These are phyloP conservation scores for Ancistrus triradiatus DNA, from an alignment of 2,113 vertebrate species.

Conservation along the genomic window DNA sequence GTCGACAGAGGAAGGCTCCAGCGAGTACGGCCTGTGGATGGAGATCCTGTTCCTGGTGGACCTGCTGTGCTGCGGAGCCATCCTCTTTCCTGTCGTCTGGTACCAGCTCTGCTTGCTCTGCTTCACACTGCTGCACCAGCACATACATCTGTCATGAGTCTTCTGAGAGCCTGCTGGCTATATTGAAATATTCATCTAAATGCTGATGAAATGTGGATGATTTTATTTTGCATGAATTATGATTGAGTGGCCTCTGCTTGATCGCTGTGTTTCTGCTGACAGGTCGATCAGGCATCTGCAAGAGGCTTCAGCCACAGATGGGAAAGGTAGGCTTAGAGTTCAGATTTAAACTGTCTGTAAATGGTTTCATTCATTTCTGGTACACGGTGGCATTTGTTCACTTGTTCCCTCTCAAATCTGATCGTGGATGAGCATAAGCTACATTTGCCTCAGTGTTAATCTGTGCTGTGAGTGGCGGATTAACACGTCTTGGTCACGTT, in stretches of 20 bases:
- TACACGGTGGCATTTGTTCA: too few relatives aligned
- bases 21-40: conserved; percentile 81
- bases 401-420: too few relatives aligned
- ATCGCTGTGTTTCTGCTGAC: conserved; percentile 1
- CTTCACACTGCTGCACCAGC: neutral
- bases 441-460: too few relatives aligned
- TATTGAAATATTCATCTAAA: neutral
- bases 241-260: neutral
- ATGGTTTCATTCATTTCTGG: too few relatives aligned
- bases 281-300: conserved; percentile 88
- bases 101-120: conserved; percentile 49
- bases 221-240: neutral
- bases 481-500: too few relatives aligned
- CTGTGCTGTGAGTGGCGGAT: too few relatives aligned
- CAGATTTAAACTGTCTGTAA: too few relatives aligned
- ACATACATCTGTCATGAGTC: too few relatives aligned
- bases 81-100: conserved; percentile 85
- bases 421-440: too few relatives aligned
- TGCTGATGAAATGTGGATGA: neutral
- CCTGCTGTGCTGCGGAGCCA: conserved; percentile 82
- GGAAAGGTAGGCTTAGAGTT: conserved; percentile 73
- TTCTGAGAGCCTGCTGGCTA: too few relatives aligned
- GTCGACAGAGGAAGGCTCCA: conserved; percentile 81
- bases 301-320: conserved; percentile 83
- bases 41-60: conserved; percentile 83